Conservation (phyloP, 1,140 invertebrate genomes). For the Nylanderia fulva region DNA sequence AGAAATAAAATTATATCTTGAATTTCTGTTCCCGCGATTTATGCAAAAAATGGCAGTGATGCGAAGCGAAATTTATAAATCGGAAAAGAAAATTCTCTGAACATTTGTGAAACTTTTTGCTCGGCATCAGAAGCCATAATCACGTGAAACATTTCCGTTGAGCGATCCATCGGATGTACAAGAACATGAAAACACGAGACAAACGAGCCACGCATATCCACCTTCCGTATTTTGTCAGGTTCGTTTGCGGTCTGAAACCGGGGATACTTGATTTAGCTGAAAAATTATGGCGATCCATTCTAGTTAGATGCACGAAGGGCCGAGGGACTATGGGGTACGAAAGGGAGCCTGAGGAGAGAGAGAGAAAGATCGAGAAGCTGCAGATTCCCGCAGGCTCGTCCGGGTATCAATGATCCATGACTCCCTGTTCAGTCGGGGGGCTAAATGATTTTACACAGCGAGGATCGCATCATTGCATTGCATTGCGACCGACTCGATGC, state of each 20-base stretch:
- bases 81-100: neutral
- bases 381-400: slow-evolving; percentile 72
- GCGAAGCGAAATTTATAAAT: neutral
- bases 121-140: neutral
- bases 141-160: slow-evolving; percentile 9
- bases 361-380: slow-evolving; percentile 28
- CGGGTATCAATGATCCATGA: slow-evolving; percentile 74
- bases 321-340: slow-evolving; percentile 28
- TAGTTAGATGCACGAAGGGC: slow-evolving; percentile 80
- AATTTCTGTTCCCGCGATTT: neutral
- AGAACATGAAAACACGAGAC: slow-evolving; percentile 75
- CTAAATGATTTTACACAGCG: slow-evolving; percentile 69
- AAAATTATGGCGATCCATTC: slow-evolving; percentile 84
- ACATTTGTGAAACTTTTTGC: neutral
- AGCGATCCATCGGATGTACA: slow-evolving; percentile 30
- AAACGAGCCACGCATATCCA: slow-evolving; percentile 79
- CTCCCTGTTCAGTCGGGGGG: slow-evolving; percentile 52
- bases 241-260: slow-evolving; percentile 76
- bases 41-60: too few species aligned
- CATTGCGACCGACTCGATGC: neutral
- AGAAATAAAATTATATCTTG: neutral
- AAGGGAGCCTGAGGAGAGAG: neutral
- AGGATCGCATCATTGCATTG: slow-evolving; percentile 8
- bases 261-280: slow-evolving; percentile 77
- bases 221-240: slow-evolving; percentile 83